A percentile compares a stretch with the other conserved stretches of the same genome.
These are phyloP conservation scores for Glomeris maerens DNA, from an alignment of 1,140 invertebrate species.

Conservation along the genomic window DNA sequence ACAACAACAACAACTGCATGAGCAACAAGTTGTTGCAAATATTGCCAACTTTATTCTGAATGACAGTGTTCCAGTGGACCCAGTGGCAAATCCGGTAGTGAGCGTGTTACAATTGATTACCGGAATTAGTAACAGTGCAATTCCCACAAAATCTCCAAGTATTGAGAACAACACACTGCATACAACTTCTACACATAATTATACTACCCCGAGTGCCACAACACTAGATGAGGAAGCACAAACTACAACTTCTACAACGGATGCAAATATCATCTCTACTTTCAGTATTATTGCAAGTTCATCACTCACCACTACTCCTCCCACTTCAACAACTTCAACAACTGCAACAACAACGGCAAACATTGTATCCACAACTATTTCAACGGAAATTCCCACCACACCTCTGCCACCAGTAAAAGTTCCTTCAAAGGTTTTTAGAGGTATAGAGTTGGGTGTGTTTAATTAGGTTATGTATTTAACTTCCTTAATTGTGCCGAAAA, in stretches of 20 bases:
- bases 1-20: slow-evolving; percentile 1
- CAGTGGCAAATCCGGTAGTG: no score
- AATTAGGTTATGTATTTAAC: no score
- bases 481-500: no score
- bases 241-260: slow-evolving; percentile 21
- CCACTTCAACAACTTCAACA: neutral
- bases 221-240: slow-evolving; percentile 18
- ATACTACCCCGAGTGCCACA: slow-evolving; percentile 20
- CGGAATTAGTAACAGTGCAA: no score
- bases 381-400: slow-evolving; percentile 4
- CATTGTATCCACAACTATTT: neutral
- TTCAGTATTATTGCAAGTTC: no score
- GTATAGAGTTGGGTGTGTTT: slow-evolving; percentile 3
- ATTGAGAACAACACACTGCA: neutral
- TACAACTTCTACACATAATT: slow-evolving; percentile 17
- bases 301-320: neutral
- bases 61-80: no score
- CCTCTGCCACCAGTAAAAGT: slow-evolving; percentile 19
- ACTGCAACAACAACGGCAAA: slow-evolving; percentile 3
- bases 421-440: neutral
- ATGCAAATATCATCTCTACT: slow-evolving; percentile 1
- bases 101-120: no score
- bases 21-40: no score
- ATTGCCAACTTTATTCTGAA: no score
- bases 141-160: neutral